Base-by-base conservation (phyloP, 2,797 vertebrate species). In the Tauraco hartlaubi region DNA sequence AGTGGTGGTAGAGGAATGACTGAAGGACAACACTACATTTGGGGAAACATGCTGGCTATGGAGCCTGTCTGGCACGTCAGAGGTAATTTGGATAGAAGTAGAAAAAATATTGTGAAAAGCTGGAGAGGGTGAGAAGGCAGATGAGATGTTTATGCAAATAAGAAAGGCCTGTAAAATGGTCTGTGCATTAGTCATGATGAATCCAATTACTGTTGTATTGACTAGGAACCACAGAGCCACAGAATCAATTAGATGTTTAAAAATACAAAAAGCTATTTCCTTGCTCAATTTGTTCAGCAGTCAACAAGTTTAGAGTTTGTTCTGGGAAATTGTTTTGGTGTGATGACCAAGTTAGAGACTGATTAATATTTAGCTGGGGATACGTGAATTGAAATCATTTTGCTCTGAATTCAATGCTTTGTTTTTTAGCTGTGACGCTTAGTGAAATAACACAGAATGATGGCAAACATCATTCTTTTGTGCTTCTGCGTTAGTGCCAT, bases 191-290 rank as follows among this genome's bases (percentile, higher is more conserved):
- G 73, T 97, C 94, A 77, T 48, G 72, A 61, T 95, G 44, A 67
- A 92, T 92, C 63, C 82, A 94, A 71, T 92, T 93, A 85, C 78
- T 37, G 51, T n/a, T 73, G 37, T 84, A 95, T 84, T 92, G 90
- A 92, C 54, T 73, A 76, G 63, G 61, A 93, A n/a, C 62, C 55
- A 63, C 62, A 64, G 78, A 89, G 85, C 59, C 71, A 87, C 75
- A 61, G 71, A 91, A 95, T 94, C 78, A 85, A 91, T 96, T 77
- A 88, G 16, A 62, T 77, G 69, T 71, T 85, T 94, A 71, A 92
- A 96, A 96, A 91, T 58, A 93, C 71, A 61, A 88, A 85, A 94
- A 55, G 88, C 48, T 73, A 51, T 92, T 94, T 93, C 69, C 81
- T 63, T 66, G 58, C 72, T 89, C 66, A 64, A 76, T 96, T 95